Evolutionary conservation across 1,140 invertebrate genomes (phyloP).

Genomic region (Rhopalosiphum padi): DNA sequence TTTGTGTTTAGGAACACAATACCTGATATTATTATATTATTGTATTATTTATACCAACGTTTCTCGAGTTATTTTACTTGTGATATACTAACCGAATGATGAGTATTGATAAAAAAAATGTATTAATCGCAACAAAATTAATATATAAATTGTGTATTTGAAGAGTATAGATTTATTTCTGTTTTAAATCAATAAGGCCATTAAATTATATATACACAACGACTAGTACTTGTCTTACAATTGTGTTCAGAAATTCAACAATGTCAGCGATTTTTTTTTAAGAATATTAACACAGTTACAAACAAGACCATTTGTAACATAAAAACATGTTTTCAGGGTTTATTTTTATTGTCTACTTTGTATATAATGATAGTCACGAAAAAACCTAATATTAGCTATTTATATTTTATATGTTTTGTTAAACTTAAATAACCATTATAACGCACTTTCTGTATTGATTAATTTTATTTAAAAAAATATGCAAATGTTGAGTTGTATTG

Average conservation of each 20-base stretch:
- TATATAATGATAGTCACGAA: neutral
- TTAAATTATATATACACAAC: neutral
- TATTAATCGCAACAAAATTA: neutral
- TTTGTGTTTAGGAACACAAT: neutral
- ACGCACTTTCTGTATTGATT: neutral
- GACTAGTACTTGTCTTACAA: neutral
- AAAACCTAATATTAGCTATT: neutral
- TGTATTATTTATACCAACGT: neutral
- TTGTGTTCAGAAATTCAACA: neutral
- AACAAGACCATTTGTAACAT: neutral
- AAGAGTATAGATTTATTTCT: neutral
- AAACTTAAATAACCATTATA: neutral
- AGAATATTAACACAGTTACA: slow-evolving; percentile 11
- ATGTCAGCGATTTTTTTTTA: neutral
- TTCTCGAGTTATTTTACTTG: neutral
- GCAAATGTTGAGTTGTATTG: neutral
- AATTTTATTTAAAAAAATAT: neutral
- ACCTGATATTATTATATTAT: neutral
- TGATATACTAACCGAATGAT: neutral
- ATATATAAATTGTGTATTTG: neutral
- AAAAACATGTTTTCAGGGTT: neutral
- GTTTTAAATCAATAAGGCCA: slow-evolving; percentile 11
- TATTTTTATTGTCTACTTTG: neutral
- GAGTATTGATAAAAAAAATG: neutral
- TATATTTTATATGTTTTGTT: neutral